Conservation (phyloP, 2,888 invertebrate genomes). For the Lasioglossum zephyrum region DNA sequence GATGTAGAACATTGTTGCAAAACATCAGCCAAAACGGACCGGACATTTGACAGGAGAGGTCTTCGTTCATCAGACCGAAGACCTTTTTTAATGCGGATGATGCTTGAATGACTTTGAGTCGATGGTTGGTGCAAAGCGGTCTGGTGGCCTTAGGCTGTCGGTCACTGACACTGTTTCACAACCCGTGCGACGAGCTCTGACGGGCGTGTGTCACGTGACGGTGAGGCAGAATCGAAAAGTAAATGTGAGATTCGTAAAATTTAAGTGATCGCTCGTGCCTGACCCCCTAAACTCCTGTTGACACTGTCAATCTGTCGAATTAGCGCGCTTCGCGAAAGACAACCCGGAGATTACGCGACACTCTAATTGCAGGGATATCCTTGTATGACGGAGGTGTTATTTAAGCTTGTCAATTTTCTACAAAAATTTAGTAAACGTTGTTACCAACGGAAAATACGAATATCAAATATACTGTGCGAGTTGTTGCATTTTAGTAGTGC, state of each 20-base stretch:
- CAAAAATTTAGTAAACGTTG: neutral
- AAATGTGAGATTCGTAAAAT: constrained; percentile 55
- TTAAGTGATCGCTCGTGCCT: constrained; percentile 13
- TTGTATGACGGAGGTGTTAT: neutral
- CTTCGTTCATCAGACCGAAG: constrained; percentile 4
- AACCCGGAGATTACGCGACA: constrained; percentile 14
- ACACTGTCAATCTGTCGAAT: constrained; percentile 19
- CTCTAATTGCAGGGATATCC: constrained; percentile 27
- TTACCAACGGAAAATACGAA: neutral
- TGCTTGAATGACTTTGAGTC: constrained; percentile 74
- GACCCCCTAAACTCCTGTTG: constrained; percentile 26
- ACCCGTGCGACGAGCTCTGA: constrained; percentile 65
- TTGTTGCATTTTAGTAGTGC: neutral
- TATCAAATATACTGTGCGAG: neutral
- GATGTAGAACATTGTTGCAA: neutral
- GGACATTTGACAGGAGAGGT: neutral
- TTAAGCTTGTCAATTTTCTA: neutral
- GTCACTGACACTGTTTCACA: constrained; percentile 84
- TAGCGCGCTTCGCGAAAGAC: constrained; percentile 17
- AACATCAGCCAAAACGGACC: neutral
- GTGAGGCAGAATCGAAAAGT: constrained; percentile 61
- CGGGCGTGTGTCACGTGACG: constrained; percentile 68
- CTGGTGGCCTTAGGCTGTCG: constrained; percentile 84
- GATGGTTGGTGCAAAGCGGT: constrained; percentile 74
- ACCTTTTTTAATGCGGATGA: constrained; percentile 68